These are phyloP conservation scores for Dipodomys spectabilis DNA, from an alignment of 2,113 vertebrate genomes.

Conservation along the genomic window DNA sequence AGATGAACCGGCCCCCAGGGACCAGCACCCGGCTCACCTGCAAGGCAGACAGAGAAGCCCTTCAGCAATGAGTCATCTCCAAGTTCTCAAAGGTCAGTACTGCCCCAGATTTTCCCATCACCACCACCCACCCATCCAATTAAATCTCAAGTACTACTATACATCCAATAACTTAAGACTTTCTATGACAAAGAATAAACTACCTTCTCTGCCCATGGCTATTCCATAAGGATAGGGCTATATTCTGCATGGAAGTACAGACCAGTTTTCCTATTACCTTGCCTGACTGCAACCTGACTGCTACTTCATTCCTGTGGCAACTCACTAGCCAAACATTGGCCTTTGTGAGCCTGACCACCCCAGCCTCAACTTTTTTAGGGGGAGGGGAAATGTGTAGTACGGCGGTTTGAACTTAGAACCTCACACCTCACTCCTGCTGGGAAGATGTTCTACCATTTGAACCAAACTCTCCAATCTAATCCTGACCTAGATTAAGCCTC, in stretches of 20 bases:
- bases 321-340: neutral
- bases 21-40: conserved; percentile 94
- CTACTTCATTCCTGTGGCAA: conserved; percentile 30
- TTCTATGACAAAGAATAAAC: neutral
- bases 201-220: neutral
- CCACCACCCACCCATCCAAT: neutral
- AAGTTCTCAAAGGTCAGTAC: conserved; percentile 50
- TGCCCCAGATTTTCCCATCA: neutral
- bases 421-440: too few relatives aligned
- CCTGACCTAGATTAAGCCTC: neutral
- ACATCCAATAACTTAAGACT: neutral
- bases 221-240: neutral
- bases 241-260: neutral
- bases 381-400: too few relatives aligned
- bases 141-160: neutral
- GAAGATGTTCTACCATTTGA: too few relatives aligned
- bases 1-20: conserved; percentile 92
- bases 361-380: neutral
- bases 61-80: neutral
- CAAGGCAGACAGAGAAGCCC: conserved; percentile 45
- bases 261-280: conserved; percentile 5
- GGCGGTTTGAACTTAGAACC: too few relatives aligned
- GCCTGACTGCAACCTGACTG: neutral
- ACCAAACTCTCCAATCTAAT: neutral
- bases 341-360: neutral